phyloP scores from a whole-genome alignment of 1,140 invertebrate species.

The Scaptomyza graminum region DNA sequence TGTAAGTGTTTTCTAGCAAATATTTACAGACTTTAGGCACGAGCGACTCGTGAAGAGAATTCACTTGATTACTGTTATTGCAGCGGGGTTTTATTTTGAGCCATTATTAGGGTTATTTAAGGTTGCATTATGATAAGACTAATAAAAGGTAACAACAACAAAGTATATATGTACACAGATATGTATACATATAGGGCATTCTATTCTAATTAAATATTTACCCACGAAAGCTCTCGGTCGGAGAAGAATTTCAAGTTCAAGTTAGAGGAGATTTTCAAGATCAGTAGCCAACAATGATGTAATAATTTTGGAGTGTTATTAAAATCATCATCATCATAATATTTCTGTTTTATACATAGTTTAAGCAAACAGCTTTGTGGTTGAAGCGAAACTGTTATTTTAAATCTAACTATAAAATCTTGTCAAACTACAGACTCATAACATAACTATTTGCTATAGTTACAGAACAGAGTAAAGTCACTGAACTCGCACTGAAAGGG shows the following conservation, averaged over 20 bases:
- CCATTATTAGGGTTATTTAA: constrained; percentile 24
- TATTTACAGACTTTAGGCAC: constrained; percentile 51
- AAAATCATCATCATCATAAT: no score
- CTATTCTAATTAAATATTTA: constrained; percentile 10
- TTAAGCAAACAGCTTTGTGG: not conserved
- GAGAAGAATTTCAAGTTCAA: constrained; percentile 3
- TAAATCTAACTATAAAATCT: not conserved
- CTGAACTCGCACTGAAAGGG: constrained; percentile 17
- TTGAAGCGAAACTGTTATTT: not conserved
- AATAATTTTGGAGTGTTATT: not conserved
- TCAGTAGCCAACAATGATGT: not conserved
- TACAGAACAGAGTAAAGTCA: constrained; percentile 7
- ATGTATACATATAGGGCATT: constrained; percentile 23
- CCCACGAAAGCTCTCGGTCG: not conserved
- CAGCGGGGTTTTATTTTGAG: constrained; percentile 33
- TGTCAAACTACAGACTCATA: not conserved
- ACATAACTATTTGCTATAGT: constrained; percentile 2
- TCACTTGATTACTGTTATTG: constrained; percentile 40
- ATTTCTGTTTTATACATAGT: no score
- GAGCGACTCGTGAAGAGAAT: constrained; percentile 48
- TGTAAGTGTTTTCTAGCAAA: constrained; percentile 20
- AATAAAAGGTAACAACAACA: constrained; percentile 35
- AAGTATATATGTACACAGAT: not conserved
- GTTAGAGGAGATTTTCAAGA: not conserved
- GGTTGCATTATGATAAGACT: constrained; percentile 34